Conservation (phyloP, 2,888 invertebrate species). For the Morinoia aosen region DNA sequence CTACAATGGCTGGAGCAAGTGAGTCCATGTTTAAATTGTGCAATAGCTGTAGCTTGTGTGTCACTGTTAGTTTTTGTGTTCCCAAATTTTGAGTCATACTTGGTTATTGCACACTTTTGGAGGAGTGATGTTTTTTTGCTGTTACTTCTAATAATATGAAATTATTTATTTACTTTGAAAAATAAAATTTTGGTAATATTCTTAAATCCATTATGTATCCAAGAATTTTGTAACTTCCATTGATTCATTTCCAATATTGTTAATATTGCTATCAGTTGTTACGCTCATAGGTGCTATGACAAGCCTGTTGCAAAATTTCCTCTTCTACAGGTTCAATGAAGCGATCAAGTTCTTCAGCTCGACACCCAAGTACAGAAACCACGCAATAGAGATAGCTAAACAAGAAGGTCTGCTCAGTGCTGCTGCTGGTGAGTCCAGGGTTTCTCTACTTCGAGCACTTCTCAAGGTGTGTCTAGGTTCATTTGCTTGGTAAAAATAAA, state of each 20-base stretch:
- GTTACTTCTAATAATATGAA: neutral
- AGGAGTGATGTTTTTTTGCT: neutral
- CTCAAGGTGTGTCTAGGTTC: neutral
- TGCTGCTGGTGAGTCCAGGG: neutral
- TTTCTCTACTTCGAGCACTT: neutral
- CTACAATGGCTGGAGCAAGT: constrained; percentile 84
- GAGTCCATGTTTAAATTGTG: constrained; percentile 69
- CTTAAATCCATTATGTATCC: too few relatives aligned
- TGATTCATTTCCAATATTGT: neutral
- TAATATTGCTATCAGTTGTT: neutral
- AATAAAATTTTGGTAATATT: too few relatives aligned
- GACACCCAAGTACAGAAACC: constrained; percentile 88
- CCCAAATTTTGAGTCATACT: neutral
- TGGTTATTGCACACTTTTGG: neutral
- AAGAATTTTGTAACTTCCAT: too few relatives aligned
- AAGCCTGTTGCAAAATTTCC: neutral
- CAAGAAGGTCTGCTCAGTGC: constrained; percentile 75
- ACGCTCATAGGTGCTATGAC: neutral
- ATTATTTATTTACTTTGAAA: neutral
- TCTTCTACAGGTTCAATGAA: constrained; percentile 76
- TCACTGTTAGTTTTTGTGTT: neutral
- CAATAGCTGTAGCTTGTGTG: neutral
- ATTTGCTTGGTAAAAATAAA: neutral
- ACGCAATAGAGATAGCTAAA: constrained; percentile 78
- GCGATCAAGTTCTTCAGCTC: constrained; percentile 90